Evolutionary conservation across 2,113 vertebrate species (phyloP), one percentile per base, ranked within the genome.

Genomic region (Piprites chloris): DNA sequence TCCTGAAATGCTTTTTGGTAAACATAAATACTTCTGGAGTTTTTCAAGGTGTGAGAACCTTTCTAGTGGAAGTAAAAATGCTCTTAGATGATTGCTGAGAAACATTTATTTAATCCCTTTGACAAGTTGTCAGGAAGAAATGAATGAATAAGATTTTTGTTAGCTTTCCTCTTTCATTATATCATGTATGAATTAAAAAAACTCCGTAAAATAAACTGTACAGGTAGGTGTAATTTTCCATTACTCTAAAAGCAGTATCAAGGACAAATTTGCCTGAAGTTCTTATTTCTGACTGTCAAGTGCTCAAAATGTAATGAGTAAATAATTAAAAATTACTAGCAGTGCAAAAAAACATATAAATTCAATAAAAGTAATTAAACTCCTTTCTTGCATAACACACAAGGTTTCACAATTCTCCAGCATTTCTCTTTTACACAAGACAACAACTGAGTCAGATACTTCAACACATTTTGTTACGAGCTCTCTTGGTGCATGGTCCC

Each of bases 361-460:
- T 85, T 87, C 91, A 84, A 32, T 63, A 42, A 59, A 50, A 74
- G 55, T 79, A 73, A 85, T 92, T 95, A 87, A 90, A 90, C n/a
- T 74, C 30, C 33, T 44, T 91, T 39, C 79, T 96, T 96, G 88
- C 84, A 39, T 95, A 96, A 97, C 91, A 88, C 67, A 59, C 22
- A 35, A 68, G 62, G 47, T 97, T 96, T 93, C 95, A 92, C 86
- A 96, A 95, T 91, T 90, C 47, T 67, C n/a, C 52, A 86, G 42
- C 35, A 49, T 90, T 96, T 94, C 71, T 89, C 50, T 72, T 92
- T 93, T 93, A 93, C 83, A 18, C 79, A 94, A 84, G 84, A 82
- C 94, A 94, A 86, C 81, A 74, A 71, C 65, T 94, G 95, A 96
- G 90, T 97, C 95, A 94, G 77, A 91, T 55, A 41, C 78, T 87